Conservation (phyloP, 1,140 invertebrate species). For the Drosophila kurseongensis region DNA sequence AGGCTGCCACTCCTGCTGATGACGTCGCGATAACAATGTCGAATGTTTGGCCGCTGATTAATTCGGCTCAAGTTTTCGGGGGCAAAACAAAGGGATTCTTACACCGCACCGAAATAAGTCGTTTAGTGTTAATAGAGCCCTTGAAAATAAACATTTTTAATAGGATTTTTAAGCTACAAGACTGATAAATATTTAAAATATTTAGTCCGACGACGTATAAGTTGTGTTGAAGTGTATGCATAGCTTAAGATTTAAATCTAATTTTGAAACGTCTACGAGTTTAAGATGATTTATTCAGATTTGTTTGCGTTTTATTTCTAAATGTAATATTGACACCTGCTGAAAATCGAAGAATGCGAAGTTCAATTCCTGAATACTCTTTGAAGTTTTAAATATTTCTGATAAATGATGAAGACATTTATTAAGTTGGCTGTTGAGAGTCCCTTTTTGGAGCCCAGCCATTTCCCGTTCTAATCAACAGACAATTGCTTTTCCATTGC, state of each 20-base stretch:
- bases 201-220: too few relatives aligned
- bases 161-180: neutral
- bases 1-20: constrained; percentile 51
- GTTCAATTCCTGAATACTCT: too few relatives aligned
- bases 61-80: constrained; percentile 61
- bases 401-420: constrained; percentile 31
- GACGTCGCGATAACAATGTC: constrained; percentile 75
- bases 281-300: too few relatives aligned
- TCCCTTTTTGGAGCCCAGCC: neutral
- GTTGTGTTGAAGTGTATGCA: too few relatives aligned
- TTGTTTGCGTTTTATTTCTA: too few relatives aligned
- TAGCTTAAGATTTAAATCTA: too few relatives aligned
- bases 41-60: constrained; percentile 73
- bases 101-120: constrained; percentile 27
- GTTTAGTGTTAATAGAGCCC: constrained; percentile 54
- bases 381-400: neutral
- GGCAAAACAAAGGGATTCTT: constrained; percentile 62
- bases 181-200: too few relatives aligned
- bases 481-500: constrained; percentile 62
- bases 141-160: constrained; percentile 27
- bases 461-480: constrained; percentile 23
- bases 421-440: constrained; percentile 50
- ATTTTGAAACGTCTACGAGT: too few relatives aligned
- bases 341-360: neutral
- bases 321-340: too few relatives aligned